Percentiles rank a stretch among this genome's conserved stretches.
Conservation (phyloP, 2,797 vertebrate species). For the Sebastes vulpes region DNA sequence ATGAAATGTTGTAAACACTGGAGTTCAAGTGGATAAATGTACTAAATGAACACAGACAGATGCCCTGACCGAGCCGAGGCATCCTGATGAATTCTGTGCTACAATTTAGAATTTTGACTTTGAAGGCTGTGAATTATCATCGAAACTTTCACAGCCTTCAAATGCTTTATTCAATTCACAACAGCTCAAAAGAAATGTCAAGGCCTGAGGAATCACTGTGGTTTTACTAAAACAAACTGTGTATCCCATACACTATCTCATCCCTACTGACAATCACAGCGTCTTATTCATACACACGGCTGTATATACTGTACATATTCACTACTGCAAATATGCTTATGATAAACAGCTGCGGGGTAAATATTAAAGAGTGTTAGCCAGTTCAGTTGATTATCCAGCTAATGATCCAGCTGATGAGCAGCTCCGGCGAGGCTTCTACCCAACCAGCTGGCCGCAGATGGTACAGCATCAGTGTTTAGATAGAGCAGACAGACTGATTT, state of each 20-base stretch:
- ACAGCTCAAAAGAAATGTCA: neutral
- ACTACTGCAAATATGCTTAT: neutral
- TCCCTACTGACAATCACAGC: neutral
- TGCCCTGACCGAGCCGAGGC: neutral
- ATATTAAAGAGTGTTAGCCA: conserved; percentile 24
- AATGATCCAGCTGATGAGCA: conserved; percentile 51
- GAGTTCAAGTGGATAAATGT: neutral
- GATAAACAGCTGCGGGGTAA: conserved; percentile 15
- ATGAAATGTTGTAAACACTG: neutral
- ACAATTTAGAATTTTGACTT: neutral
- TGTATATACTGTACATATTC: neutral
- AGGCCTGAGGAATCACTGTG: neutral
- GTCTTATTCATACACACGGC: neutral
- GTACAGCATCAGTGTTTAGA: conserved; percentile 54
- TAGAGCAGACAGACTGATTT: conserved; percentile 34
- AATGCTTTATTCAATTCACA: neutral
- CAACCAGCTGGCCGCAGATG: conserved; percentile 67
- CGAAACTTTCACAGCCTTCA: neutral
- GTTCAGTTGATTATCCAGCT: conserved; percentile 51
- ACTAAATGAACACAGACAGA: neutral
- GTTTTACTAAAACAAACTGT: neutral
- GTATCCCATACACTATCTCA: neutral
- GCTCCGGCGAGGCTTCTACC: conserved; percentile 32
- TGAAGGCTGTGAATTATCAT: neutral
- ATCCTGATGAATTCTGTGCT: neutral